Percentiles rank a stretch among this genome's conserved stretches.
phyloP scores from a whole-genome alignment of 1,140 invertebrate species.

The Zeugodacus cucurbitae region DNA sequence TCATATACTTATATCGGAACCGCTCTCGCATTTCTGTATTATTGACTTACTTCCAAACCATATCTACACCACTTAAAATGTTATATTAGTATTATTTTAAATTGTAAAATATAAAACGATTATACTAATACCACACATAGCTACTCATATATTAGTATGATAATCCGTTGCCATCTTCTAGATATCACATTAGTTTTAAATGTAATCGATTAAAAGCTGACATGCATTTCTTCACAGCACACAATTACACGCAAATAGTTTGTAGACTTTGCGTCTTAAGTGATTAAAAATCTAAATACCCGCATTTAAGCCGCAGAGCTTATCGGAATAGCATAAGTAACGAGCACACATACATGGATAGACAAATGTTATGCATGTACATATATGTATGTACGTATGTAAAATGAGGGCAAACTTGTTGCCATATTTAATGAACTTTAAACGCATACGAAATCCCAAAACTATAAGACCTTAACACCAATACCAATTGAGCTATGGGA shows the following conservation, averaged over 20 bases:
- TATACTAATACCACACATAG: no score
- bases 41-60: no score
- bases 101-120: no score
- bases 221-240: not conserved
- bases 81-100: no score
- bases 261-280: not conserved
- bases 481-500: not conserved
- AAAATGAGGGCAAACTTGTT: not conserved
- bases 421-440: not conserved
- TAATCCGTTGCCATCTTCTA: no score
- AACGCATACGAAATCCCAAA: not conserved
- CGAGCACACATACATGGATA: not conserved
- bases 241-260: not conserved
- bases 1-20: no score
- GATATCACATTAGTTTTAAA: no score
- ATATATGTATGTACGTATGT: not conserved
- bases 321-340: not conserved
- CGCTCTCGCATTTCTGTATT: no score
- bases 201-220: not conserved
- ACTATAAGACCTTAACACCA: not conserved
- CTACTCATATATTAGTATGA: no score
- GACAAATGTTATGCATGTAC: not conserved
- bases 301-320: not conserved
- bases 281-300: not conserved
- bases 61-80: no score